Evolutionary conservation across 2,797 vertebrate species (phyloP).

Genomic region (Pteropus rufus): DNA sequence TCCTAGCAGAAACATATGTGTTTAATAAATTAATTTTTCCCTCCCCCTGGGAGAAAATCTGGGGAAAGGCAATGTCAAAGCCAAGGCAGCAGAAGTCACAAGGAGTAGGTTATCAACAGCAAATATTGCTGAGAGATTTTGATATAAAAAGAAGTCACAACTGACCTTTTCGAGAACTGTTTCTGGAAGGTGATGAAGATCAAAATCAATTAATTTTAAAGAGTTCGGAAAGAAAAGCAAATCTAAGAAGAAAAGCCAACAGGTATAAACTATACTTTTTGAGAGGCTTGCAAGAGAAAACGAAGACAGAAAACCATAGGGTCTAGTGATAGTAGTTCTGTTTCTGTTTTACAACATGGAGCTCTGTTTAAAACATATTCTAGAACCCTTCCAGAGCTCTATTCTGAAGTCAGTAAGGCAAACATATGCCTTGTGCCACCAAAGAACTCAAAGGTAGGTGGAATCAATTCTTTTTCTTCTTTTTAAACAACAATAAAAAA

Average conservation of each 20-base stretch:
- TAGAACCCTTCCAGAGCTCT: not conserved
- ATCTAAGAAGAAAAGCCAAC: not conserved
- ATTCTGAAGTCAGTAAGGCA: not conserved
- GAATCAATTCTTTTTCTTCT: not conserved
- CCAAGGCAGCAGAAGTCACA: not conserved
- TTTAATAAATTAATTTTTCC: not conserved
- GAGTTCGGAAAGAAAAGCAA: not conserved
- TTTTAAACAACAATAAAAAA: not conserved
- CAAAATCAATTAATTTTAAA: not conserved
- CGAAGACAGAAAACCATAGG: not conserved
- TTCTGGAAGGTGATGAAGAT: conserved; percentile 4
- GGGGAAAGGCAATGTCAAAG: not conserved
- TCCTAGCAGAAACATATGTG: not conserved
- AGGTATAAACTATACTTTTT: not conserved
- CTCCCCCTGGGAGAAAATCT: not conserved
- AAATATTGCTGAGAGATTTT: not conserved
- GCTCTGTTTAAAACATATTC: conserved; percentile 1
- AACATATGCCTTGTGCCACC: not conserved
- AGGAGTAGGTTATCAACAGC: not conserved
- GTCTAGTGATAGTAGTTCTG: not conserved
- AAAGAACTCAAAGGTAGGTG: not conserved
- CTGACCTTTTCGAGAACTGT: conserved; percentile 19
- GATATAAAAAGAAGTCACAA: conserved; percentile 9
- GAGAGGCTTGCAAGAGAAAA: not conserved
- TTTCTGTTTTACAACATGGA: not conserved